Conservation (phyloP, 2,113 vertebrate species). For the Ceuthmochares aereus region DNA sequence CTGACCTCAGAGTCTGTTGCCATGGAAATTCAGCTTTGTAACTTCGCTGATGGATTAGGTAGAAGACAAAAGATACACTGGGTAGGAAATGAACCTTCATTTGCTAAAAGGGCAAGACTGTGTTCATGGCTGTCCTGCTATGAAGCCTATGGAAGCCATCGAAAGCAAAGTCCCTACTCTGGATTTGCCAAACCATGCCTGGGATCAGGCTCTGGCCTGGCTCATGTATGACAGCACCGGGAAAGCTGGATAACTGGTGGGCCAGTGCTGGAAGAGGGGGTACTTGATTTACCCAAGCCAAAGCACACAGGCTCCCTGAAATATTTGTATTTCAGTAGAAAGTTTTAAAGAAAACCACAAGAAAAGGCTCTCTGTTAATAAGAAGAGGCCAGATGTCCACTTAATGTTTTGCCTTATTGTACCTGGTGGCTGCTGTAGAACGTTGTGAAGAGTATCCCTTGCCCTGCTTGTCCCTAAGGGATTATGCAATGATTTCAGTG, state of each 20-base stretch:
- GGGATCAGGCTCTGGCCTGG: not conserved
- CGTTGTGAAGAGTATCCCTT: not conserved
- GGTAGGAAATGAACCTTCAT: not conserved
- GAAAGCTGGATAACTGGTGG: not conserved
- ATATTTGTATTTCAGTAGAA: not conserved
- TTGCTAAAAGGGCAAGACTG: not conserved
- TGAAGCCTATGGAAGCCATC: not conserved
- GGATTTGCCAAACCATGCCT: fast-evolving
- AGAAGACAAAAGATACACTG: not conserved
- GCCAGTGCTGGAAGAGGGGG: not conserved
- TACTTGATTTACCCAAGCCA: not conserved
- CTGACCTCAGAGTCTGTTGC: slow-evolving; percentile 54
- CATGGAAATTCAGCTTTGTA: slow-evolving; percentile 55
- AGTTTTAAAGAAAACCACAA: not conserved
- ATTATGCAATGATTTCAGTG: fast-evolving
- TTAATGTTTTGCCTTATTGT: not conserved
- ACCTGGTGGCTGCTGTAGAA: not conserved
- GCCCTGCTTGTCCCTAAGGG: not conserved
- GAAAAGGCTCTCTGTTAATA: not conserved
- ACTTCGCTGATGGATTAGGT: slow-evolving; percentile 21
- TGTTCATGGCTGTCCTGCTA: not conserved
- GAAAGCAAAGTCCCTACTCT: not conserved
- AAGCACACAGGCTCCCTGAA: not conserved
- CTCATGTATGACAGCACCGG: not conserved
- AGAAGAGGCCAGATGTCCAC: not conserved